phyloP scores from a whole-genome alignment of 2,888 invertebrate genomes.

The Plebejus anna region DNA sequence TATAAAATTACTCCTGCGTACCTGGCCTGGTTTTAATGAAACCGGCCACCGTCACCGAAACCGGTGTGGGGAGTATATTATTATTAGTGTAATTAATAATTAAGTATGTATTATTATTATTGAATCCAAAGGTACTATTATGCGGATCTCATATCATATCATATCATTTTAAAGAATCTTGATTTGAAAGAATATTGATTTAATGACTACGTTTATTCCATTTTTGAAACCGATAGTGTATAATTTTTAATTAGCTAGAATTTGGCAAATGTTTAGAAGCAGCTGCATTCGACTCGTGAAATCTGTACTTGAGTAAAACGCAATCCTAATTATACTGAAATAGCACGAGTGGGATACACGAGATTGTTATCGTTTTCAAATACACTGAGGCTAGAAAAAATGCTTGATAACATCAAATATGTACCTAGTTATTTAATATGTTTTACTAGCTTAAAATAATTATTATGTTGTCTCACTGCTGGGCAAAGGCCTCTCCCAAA shows the following conservation, averaged over 20 bases:
- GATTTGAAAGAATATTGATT: not conserved
- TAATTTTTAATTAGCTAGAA: conserved; percentile 10
- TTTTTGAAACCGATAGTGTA: not conserved
- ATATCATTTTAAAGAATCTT: too few species aligned
- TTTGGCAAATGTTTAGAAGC: conserved; percentile 26
- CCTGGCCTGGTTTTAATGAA: too few species aligned
- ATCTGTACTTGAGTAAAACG: conserved; percentile 28
- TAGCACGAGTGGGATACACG: not conserved
- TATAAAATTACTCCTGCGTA: too few species aligned
- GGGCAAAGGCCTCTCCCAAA: not conserved
- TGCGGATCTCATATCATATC: too few species aligned
- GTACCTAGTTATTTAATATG: too few species aligned
- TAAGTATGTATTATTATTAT: too few species aligned
- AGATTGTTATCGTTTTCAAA: not conserved
- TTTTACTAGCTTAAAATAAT: not conserved
- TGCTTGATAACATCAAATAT: not conserved
- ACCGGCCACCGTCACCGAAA: too few species aligned
- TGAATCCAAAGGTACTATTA: too few species aligned
- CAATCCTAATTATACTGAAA: conserved; percentile 16
- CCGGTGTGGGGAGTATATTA: too few species aligned
- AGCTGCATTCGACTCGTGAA: conserved; percentile 25
- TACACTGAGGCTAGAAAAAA: not conserved
- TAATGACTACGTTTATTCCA: not conserved
- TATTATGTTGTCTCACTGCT: not conserved
- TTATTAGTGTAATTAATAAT: too few species aligned